Evolutionary conservation across 2,113 vertebrate genomes (phyloP).

Genomic region (Electrona antarctica): DNA sequence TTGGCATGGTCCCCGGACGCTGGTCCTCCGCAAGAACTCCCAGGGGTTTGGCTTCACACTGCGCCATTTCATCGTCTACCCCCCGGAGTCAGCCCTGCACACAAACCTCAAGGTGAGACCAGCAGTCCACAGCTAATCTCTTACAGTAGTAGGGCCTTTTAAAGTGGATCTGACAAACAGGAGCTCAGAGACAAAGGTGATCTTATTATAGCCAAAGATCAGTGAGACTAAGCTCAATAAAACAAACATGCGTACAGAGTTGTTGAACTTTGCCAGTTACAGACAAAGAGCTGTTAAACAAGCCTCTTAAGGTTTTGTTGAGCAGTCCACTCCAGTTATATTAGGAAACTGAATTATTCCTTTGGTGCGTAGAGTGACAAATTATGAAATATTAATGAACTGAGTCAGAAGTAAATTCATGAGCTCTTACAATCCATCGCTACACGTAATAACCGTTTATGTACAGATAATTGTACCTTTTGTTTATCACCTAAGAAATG

Average conservation of each 20-base stretch:
- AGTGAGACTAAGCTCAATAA: constrained; percentile 22
- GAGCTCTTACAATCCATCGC: too few species aligned
- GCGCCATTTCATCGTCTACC: constrained; percentile 98
- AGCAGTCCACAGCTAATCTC: background rate
- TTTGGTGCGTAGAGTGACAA: too few species aligned
- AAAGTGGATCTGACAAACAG: constrained; percentile 17
- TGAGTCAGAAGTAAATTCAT: too few species aligned
- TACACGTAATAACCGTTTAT: too few species aligned
- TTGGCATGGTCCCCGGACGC: constrained; percentile 87
- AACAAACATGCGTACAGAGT: constrained; percentile 9
- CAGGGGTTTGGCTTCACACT: constrained; percentile 97
- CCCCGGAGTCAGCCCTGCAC: constrained; percentile 90
- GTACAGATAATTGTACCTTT: too few species aligned
- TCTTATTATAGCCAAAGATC: constrained; percentile 26
- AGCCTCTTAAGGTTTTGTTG: background rate
- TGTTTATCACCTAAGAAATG: too few species aligned
- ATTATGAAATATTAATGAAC: too few species aligned
- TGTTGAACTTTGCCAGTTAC: constrained; percentile 21
- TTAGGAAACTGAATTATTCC: too few species aligned
- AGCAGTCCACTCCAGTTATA: too few species aligned
- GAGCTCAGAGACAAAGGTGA: constrained; percentile 27
- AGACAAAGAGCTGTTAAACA: background rate
- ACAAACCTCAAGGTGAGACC: constrained; percentile 84
- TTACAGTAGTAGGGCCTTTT: too few species aligned
- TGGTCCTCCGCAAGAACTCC: constrained; percentile 88